Base-by-base conservation (phyloP, 2,888 invertebrate genomes). In the Idaea straminata region DNA sequence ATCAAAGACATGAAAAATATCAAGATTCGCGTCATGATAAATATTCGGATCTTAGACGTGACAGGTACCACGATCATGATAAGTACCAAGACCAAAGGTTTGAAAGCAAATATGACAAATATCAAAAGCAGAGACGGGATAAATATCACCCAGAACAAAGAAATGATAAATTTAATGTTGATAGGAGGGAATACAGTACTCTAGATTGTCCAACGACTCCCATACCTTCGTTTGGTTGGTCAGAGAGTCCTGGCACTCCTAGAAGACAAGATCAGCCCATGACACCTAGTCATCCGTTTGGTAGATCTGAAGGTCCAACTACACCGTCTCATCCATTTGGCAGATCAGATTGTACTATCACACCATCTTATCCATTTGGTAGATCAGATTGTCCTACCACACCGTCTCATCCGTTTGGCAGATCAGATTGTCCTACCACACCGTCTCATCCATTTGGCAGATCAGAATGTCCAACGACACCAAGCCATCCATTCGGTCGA, bases 351-450 rank as follows among this genome's bases (percentile, higher is more conserved):
- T 78, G 82, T 63, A 81, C 88, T 5, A 10, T 73, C n/a, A 84
- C 87, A 6, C 84, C 86, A n/a, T 81, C 61, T 64, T 85, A 84
- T 72, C 71, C 83, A 0, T 88, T 83, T 73, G 84, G 83, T 4
- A 76, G 83, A 66, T 66, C 76, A 0, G 88, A 88, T 3, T 69
- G 72, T 34, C 77, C 81, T 4, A 61, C 71, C 25, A 83, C 83
- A 3, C 80, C 82, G 38, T 79, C 62, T 62, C 80, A 80, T 64
- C 71, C 77, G 10, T 85, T 79, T 69, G 80, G 81, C 2, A 70
- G 79, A 35, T 65, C 71, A 6, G 83, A 82, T 7, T 72, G 76
- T 59, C 81, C 81, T 1, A 5, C 67, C 4, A 78, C 78, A 1
- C 74, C 79, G 4, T 74, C 61, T 61, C 77, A 80, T 61, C 62